Evolutionary conservation across 2,113 vertebrate species (phyloP), one percentile per base, ranked within the genome.

Genomic region (Solea solea): DNA sequence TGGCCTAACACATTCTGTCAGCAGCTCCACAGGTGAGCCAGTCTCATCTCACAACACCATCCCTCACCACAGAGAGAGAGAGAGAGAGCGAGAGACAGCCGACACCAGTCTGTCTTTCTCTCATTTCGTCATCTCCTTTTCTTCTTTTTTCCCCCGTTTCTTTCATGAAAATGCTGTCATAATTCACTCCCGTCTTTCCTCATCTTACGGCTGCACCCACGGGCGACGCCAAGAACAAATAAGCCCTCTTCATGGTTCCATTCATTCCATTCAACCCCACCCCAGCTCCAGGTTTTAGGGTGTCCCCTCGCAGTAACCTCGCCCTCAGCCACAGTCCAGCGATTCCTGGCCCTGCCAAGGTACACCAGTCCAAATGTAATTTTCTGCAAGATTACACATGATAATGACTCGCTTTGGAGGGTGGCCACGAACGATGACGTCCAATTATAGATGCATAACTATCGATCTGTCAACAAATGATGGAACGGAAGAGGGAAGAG

Each of bases 371-470:
- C 85, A 84, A 91, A 89, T 86, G 84, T 84, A 86, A 89, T 92
- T 90, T 90, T 90, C 89, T 90, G 89, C 90, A 84, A 90, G 88
- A 92, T 92, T 90, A 90, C 86, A 88, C 86, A 88, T 92, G 91
- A 85, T 94, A 94, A 94, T 94, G 94, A 93, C 92, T 90, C 89
- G 93, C 87, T 89, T 93, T 92, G 91, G 83, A 80, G 84, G 91
- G 78, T 63, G 14, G 76, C 88, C 89, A 89, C 86, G 88, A 92
- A 92, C 82, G 88, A 94, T 93, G 92, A 86, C 89, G 88, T 89
- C 90, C 88, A 92, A 94, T 25, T 80, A 92, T 82, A 91, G 92
- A 94, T 93, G 94, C 93, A 91, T 90, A 91, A 91, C 86, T 94
- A 94, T 88, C 51, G 80, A 95, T 95, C 91, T 78, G 77, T 91